Evolutionary conservation across 2,797 vertebrate species (phyloP), one percentile per base, ranked within the genome.

Genomic region (Lophotriccus pileatus): DNA sequence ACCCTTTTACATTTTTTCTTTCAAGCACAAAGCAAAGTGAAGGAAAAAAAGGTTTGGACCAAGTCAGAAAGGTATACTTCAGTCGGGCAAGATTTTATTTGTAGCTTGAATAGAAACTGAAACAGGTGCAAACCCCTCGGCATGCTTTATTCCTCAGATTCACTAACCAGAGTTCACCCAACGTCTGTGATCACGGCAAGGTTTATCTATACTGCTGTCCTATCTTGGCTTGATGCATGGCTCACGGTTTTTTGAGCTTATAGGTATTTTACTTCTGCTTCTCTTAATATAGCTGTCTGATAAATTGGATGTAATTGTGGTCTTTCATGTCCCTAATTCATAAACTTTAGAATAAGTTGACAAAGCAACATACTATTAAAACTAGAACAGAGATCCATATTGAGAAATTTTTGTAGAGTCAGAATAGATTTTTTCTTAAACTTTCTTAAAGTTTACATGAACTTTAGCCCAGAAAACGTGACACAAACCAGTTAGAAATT

Each of bases 321-420:
- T 84, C 62, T 92, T 94, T 52, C 36, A 37, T 14, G 28, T 77
- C 46, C 34, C 67, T 55, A 77, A 84, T 89, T 94, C 32, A 78
- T 82, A 64, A 81, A 47, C n/a, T 84, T 73, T 36, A 84, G 84
- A 91, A 80, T 74, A 93, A 84, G 16, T 19, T 82, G 25, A 79
- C 52, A 94, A 90, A 93, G 59, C 14, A 91, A 80, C n/a, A 87
- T 75, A 56, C 39, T 67, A 55, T 49, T 82, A 81, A 74, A 97
- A 68, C 76, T 62, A 90, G 52, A 90, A 66, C 12, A 75, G 4
- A 93, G 16, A 78, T 37, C n/a, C 0, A 58, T 44, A 73, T 36
- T 70, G 59, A 63, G 44, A 58, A 73, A 21, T 58, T 39, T 53
- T 25, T 90, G 36, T 83, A 82, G 58, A 49, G 84, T 46, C n/a